Evolutionary conservation across 2,888 invertebrate species (phyloP), one percentile per base, ranked within the genome.

Genomic region (Morpho helenor): DNA sequence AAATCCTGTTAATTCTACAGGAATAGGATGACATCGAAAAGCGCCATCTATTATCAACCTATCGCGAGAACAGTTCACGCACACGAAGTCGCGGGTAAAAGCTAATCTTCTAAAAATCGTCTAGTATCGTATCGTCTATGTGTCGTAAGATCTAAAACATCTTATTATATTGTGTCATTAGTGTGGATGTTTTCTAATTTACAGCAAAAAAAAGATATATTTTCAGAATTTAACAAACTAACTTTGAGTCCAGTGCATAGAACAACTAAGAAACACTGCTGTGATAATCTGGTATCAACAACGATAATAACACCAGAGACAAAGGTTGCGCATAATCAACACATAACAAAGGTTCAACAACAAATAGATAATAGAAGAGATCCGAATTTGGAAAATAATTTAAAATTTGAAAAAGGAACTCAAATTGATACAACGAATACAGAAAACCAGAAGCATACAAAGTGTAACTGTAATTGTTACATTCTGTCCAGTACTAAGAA

Each of bases 141-240:
- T n/a, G n/a, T n/a, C n/a, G n/a, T n/a, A n/a, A n/a, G n/a, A n/a
- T n/a, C n/a, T n/a, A n/a, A n/a, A n/a, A n/a, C n/a, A n/a, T n/a
- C n/a, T n/a, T n/a, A n/a, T n/a, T n/a, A n/a, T n/a, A n/a, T n/a
- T n/a, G n/a, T n/a, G n/a, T n/a, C 5, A 31, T 5, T 31, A 31
- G 4, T 23, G 4, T 2, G 5, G 31, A 2, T 31, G 3, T 31
- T 31, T 31, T 31, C 3, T 2, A 31, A 31, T 43, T 51, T 71
- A 31, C 80, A 89, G 89, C 82, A 88, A 78, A 90, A 85, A 45
- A 84, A 76, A 67, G 89, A 90, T 39, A 75, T 86, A 51, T 88
- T 87, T 62, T 60, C 81, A 0, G 85, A 81, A 51, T 82, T 87
- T 61, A 76, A 74, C 10, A 82, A 68, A 9, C 59, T 87, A 2